Evolutionary conservation across 1,140 invertebrate genomes (phyloP), one percentile per base, ranked within the genome.

Genomic region (Saxidomus purpurata): DNA sequence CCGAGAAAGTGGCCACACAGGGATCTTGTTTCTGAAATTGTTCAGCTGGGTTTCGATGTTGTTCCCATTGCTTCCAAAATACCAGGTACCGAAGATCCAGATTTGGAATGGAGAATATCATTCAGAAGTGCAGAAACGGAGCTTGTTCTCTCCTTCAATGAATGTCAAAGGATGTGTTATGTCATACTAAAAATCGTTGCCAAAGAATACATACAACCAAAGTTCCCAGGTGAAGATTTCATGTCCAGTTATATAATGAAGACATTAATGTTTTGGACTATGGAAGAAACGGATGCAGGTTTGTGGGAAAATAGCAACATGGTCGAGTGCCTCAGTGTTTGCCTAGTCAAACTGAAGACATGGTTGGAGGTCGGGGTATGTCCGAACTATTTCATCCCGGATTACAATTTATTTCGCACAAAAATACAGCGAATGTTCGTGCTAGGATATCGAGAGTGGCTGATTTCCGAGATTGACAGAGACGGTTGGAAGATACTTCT

Each of bases 201-300:
- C 63, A 67, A 67, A 31, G 63, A 67, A 31, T 31, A 8, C 63
- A 67, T 67, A 67, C n/a, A 67, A 31, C 28, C 63, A 1, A 67
- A 67, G 34, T 67, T 34, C 34, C 63, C 63, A 25, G 63, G 31
- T 34, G 28, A 67, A 67, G 63, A 67, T 67, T 67, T 67, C 28
- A 67, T 67, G 63, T 67, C 63, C 11, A 34, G 28, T 34, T 67
- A 67, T 67, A 67, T 36, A 25, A 36, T 67, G 63, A 67, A 67
- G n/a, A 67, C 34, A 36, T 6, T 67, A 31, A n/a, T 67, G 63
- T 67, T 67, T 67, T 67, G 63, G 63, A 13, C 19, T 9, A 8
- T 36, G 13, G 63, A 67, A 67, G 63, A 67, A 36, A 67, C 25
- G 25, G 63, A 36, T 67, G 63, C 25, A 13, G 4, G 4, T 6